Percentiles rank a stretch among this genome's conserved stretches.
Conservation (phyloP, 2,797 vertebrate genomes). For the Aselliscus stoliczkanus region DNA sequence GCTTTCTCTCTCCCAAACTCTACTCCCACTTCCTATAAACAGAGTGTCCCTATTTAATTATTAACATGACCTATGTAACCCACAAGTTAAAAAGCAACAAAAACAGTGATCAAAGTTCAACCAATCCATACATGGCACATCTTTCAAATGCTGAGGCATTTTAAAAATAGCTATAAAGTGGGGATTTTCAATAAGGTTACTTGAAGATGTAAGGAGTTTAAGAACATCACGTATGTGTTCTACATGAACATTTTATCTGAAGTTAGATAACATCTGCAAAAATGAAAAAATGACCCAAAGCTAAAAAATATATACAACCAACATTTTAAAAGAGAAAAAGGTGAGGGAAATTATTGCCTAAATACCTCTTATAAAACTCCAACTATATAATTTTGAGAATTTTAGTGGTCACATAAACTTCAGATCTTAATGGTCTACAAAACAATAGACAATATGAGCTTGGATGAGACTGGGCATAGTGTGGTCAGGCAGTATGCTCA, state of each 20-base stretch:
- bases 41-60: background rate
- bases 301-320: background rate
- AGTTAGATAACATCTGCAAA: background rate
- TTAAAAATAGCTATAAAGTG: background rate
- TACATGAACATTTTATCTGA: background rate
- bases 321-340: background rate
- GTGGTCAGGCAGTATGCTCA: background rate
- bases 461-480: rapidly evolving
- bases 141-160: background rate
- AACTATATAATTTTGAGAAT: background rate
- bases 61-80: background rate
- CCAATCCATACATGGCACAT: background rate
- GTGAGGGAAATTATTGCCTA: background rate
- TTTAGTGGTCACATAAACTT: background rate
- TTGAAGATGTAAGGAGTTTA: background rate
- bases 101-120: background rate
- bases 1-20: background rate
- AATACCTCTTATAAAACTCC: background rate
- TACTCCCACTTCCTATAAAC: background rate
- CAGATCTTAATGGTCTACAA: background rate
- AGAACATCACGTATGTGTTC: background rate
- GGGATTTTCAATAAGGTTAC: background rate
- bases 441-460: background rate
- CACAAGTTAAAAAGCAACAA: constrained; percentile 20
- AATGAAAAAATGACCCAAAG: background rate